Percentiles rank a stretch among this genome's conserved stretches.
Evolutionary conservation across 2,113 vertebrate genomes (phyloP).

Genomic region (Nematolebias whitei): DNA sequence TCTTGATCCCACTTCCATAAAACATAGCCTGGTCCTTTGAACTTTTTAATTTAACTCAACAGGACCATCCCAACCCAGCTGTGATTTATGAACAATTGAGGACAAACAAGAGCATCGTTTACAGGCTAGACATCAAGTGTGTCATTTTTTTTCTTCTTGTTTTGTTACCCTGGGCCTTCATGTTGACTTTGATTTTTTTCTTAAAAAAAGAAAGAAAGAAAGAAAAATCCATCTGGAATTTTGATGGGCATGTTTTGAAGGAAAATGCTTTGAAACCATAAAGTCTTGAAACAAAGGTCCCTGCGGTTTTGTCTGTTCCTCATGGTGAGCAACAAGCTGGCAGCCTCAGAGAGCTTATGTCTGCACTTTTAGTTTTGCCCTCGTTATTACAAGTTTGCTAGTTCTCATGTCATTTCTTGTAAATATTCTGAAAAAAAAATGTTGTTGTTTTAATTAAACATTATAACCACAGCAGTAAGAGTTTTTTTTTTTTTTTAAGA

Average conservation of each 20-base stretch:
- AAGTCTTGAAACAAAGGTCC: slow-evolving; percentile 80
- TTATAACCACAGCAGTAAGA: slow-evolving; percentile 7
- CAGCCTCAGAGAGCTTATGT: slow-evolving; percentile 69
- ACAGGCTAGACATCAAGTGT: slow-evolving; percentile 76
- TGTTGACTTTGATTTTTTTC: slow-evolving; percentile 77
- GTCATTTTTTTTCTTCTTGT: slow-evolving; percentile 70
- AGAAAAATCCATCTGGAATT: slow-evolving; percentile 78
- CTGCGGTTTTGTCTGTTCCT: slow-evolving; percentile 76
- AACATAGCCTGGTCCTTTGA: slow-evolving; percentile 69
- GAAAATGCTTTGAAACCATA: slow-evolving; percentile 73
- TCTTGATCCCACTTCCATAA: slow-evolving; percentile 56
- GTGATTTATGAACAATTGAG: slow-evolving; percentile 65
- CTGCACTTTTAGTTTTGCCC: slow-evolving; percentile 75
- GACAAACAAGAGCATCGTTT: slow-evolving; percentile 81
- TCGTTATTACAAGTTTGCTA: slow-evolving; percentile 70
- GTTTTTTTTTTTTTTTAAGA: not conserved
- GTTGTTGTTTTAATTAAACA: slow-evolving; percentile 38
- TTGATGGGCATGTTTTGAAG: slow-evolving; percentile 80
- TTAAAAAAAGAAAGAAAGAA: not conserved
- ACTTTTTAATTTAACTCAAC: slow-evolving; percentile 81
- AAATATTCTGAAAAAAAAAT: slow-evolving; percentile 41
- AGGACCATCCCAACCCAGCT: slow-evolving; percentile 71
- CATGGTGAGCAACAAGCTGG: slow-evolving; percentile 68
- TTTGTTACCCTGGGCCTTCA: slow-evolving; percentile 71
- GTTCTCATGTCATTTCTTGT: slow-evolving; percentile 60